Conservation (phyloP, 2,888 invertebrate species). For the Drosophila aldrichi region DNA sequence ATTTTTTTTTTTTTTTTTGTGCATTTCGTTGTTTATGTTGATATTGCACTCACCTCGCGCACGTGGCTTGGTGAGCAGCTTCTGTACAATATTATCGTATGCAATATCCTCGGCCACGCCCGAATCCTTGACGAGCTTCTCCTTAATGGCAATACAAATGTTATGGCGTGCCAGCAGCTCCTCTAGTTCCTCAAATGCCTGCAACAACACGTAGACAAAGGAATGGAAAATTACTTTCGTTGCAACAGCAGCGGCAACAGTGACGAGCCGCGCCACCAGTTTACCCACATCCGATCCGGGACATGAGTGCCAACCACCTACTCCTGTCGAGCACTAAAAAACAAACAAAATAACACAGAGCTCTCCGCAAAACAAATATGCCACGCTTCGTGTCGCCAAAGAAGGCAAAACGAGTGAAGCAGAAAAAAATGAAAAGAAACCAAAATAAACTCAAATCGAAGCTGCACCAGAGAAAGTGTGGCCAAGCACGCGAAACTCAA, state of each 20-base stretch:
- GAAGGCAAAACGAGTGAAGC: neutral
- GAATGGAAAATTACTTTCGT: slow-evolving; percentile 20
- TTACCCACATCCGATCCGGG: slow-evolving; percentile 22
- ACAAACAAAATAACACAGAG: slow-evolving; percentile 33
- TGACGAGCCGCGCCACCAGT: neutral
- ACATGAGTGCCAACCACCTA: slow-evolving; percentile 20
- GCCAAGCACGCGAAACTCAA: slow-evolving; percentile 19
- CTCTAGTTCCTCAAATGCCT: slow-evolving; percentile 98
- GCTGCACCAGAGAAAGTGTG: slow-evolving; percentile 9
- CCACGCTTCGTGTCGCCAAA: slow-evolving; percentile 6
- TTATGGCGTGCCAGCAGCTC: slow-evolving; percentile 92
- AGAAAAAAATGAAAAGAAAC: neutral
- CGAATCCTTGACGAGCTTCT: slow-evolving; percentile 97
- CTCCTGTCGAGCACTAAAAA: slow-evolving; percentile 11
- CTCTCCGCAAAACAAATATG: slow-evolving; percentile 39
- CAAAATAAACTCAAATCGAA: slow-evolving; percentile 9
- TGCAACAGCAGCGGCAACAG: neutral
- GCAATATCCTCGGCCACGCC: slow-evolving; percentile 95
- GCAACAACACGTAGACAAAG: slow-evolving; percentile 38
- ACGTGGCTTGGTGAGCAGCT: slow-evolving; percentile 93
- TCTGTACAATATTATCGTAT: slow-evolving; percentile 95
- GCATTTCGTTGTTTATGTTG: slow-evolving; percentile 1
- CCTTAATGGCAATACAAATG: slow-evolving; percentile 97
- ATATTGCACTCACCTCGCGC: slow-evolving; percentile 91
- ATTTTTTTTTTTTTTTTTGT: slow-evolving; percentile 9